These are phyloP conservation scores for Cistogaster globosa DNA, from an alignment of 2,888 invertebrate species.

Conservation along the genomic window DNA sequence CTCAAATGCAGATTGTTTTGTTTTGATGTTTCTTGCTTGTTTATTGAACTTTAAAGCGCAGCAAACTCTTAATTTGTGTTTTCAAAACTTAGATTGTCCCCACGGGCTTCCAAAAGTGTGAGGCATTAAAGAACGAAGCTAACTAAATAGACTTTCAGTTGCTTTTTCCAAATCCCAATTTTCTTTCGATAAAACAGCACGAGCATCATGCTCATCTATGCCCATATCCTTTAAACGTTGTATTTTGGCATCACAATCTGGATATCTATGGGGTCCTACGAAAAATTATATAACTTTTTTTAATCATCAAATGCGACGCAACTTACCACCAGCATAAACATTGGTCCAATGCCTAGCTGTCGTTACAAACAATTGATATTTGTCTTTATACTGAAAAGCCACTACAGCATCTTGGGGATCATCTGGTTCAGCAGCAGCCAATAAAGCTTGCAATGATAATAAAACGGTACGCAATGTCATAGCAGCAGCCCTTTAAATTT, in stretches of 20 bases:
- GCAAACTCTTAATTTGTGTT: conserved; percentile 52
- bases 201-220: conserved; percentile 93
- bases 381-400: conserved; percentile 97
- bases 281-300: conserved; percentile 4
- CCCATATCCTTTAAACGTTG: conserved; percentile 96
- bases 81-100: conserved; percentile 66
- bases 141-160: conserved; percentile 94
- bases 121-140: conserved; percentile 81
- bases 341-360: conserved; percentile 99
- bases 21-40: conserved; percentile 48
- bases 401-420: conserved; percentile 99
- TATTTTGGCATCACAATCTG: conserved; percentile 94
- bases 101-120: conserved; percentile 41
- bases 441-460: conserved; percentile 96
- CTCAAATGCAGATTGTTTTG: conserved; percentile 53
- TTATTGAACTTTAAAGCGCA: conserved; percentile 53
- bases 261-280: conserved; percentile 88
- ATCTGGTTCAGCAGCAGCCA: conserved; percentile 96
- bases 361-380: conserved; percentile 91
- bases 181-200: conserved; percentile 94
- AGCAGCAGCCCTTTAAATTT: conserved; percentile 93
- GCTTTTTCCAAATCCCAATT: conserved; percentile 97
- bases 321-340: conserved; percentile 92
- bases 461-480: conserved; percentile 98
- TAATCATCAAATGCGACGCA: not conserved